Conservation (phyloP, 2,113 vertebrate genomes). For the Blennius ocellaris region DNA sequence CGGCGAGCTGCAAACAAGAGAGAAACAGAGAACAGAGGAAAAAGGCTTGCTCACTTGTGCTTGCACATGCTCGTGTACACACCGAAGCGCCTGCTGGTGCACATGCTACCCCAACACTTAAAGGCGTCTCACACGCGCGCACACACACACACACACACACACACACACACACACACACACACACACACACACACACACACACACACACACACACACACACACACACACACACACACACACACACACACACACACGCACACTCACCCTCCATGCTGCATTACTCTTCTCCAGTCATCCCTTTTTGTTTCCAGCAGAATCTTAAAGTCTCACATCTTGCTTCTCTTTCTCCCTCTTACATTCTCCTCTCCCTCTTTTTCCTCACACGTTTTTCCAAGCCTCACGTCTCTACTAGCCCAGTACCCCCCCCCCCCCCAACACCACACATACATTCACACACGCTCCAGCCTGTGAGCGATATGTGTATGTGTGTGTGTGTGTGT, state of each 20-base stretch:
- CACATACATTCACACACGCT: slow-evolving; percentile 44
- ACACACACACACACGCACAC: slow-evolving; percentile 40
- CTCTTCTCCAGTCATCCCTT: slow-evolving; percentile 48
- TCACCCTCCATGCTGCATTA: slow-evolving; percentile 53
- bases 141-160: slow-evolving; percentile 42
- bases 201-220: slow-evolving; percentile 42
- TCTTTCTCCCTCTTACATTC: slow-evolving; percentile 65
- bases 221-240: slow-evolving; percentile 42
- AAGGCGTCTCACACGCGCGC: slow-evolving; percentile 36
- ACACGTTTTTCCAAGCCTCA: slow-evolving; percentile 71
- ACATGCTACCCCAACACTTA: slow-evolving; percentile 50
- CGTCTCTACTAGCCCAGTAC: slow-evolving; percentile 68
- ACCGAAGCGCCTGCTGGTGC: slow-evolving; percentile 22
- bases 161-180: slow-evolving; percentile 40
- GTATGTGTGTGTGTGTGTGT: slow-evolving; percentile 54
- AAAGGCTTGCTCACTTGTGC: slow-evolving; percentile 40
- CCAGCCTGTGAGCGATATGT: slow-evolving; percentile 68
- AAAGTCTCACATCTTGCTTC: slow-evolving; percentile 38
- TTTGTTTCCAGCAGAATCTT: slow-evolving; percentile 59
- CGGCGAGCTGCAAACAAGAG: slow-evolving; percentile 53
- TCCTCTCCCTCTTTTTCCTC: slow-evolving; percentile 60
- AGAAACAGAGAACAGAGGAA: slow-evolving; percentile 48
- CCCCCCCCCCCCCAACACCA: slow-evolving; percentile 32
- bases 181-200: slow-evolving; percentile 49
- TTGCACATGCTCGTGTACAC: slow-evolving; percentile 43